Percentiles rank a stretch among this genome's conserved stretches.
Evolutionary conservation across 2,113 vertebrate genomes (phyloP).

Genomic region (Epinephelus cyanopodus): DNA sequence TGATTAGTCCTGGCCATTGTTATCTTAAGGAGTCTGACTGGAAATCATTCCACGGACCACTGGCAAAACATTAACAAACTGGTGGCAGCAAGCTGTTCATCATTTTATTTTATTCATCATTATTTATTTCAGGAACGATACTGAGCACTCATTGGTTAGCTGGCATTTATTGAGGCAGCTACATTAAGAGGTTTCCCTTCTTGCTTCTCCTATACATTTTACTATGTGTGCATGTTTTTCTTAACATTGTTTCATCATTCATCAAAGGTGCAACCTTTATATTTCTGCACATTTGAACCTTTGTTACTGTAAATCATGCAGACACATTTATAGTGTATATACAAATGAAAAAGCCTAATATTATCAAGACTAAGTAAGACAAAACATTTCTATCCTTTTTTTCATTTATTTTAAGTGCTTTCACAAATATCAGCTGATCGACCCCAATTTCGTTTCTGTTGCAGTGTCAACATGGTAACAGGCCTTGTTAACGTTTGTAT

Average conservation of each 20-base stretch:
- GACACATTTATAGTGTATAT: neutral
- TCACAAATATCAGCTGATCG: neutral
- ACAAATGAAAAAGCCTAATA: neutral
- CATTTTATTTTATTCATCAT: neutral
- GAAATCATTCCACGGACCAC: neutral
- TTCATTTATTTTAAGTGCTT: neutral
- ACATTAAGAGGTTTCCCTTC: neutral
- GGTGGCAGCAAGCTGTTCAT: neutral
- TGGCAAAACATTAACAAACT: neutral
- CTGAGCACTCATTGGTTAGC: neutral
- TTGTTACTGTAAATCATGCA: neutral
- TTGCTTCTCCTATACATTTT: neutral
- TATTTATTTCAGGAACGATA: neutral
- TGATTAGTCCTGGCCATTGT: neutral
- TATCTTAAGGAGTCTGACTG: neutral
- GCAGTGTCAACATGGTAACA: neutral
- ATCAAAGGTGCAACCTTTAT: neutral
- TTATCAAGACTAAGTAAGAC: neutral
- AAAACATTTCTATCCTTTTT: neutral
- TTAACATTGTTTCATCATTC: neutral
- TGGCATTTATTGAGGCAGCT: constrained; percentile 2
- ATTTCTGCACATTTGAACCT: neutral
- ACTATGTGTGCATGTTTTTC: neutral
- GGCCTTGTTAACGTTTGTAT: neutral
- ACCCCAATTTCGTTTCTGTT: neutral